Evolutionary conservation across 2,113 vertebrate genomes (phyloP), one percentile per base, ranked within the genome.

Genomic region (Percopsis transmontana): DNA sequence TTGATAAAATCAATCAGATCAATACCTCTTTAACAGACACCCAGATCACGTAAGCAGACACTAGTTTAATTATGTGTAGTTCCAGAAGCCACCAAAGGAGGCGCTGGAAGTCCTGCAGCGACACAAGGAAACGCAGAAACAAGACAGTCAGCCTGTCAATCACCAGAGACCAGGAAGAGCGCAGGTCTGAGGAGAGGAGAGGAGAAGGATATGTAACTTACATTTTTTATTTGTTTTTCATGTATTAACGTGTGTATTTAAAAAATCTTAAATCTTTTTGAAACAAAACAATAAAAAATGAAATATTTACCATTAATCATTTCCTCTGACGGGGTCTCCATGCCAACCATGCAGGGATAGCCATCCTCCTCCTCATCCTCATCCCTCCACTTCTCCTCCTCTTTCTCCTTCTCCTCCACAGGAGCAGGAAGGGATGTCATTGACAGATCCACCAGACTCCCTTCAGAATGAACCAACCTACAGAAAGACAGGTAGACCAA

Each of bases 41-140:
- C 95, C 95, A 97, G 82, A 98, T 94, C 72, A 98, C 97, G 82
- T 97, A 98, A 0, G 93, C 95, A 0, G 95, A 96, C 20, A 97
- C 93, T 0, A 98, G 95, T 85, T 98, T 98, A 85, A 96, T 90
- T 58, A 98, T 94, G 66, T 98, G 96, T 38, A 98, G 72, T 82
- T 98, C 96, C 89, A 98, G 83, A 20, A 96, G 80, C 96, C 96
- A 98, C 96, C 96, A 98, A 67, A 95, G 88, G 45, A 97, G 93
- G 48, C 95, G 90, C 90, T 98, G 97, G 64, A 98, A 85, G 54
- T 94, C 93, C 85, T 98, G 95, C 47, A 98, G 92, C 48, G 93
- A 95, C 70, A 97, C 92, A 71, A 98, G 88, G 81, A 97, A 94
- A 70, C 94, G 94, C 76, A 98, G 80, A 83, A 97, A 95, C 33